Evolutionary conservation across 2,888 invertebrate species (phyloP), one percentile per base, ranked within the genome.

Genomic region (Ophraella communa): DNA sequence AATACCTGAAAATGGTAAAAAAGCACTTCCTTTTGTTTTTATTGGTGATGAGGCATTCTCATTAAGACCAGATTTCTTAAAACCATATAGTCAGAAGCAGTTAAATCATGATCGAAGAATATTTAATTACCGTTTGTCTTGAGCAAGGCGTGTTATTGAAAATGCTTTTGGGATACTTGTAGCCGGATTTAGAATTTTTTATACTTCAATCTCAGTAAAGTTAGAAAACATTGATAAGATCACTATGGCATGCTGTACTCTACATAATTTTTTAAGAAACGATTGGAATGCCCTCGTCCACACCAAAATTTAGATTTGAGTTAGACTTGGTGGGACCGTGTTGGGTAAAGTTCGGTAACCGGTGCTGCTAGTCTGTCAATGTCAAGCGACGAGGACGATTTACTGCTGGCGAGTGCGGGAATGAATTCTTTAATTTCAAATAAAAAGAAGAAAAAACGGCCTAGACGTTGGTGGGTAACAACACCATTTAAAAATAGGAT

Each of bases 111-210:
- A 57, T 7, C 17, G 35, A 68, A 58, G 17, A 62, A 68, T 73
- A 58, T 69, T 67, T 51, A 73, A 73, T 56, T 76, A 75, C 24
- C 24, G 24, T 8, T 8, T 24, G 4, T 24, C 24, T n/a, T n/a
- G 24, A 24, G 24, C 24, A 24, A 24, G 24, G 24, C 24, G 2
- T 8, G 61, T 75, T 17, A 62, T 74, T 24, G 73, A 73, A 67
- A 74, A 73, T 58, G 66, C 58, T 10, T 74, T 74, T 55, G 73
- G 74, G 24, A 76, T 77, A 21, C 60, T 75, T 49, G 58, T 69
- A 44, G 60, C 62, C 7, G 62, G 75, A 64, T 77, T 77, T 69
- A 42, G 73, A 55, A 65, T 77, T 57, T 69, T 77, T 20, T 70
- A 73, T 52, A 68, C 66, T 60, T 17, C 44, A 51, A 42, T 44